Base-by-base conservation (phyloP, 2,888 invertebrate genomes). In the Lycia hirtaria region DNA sequence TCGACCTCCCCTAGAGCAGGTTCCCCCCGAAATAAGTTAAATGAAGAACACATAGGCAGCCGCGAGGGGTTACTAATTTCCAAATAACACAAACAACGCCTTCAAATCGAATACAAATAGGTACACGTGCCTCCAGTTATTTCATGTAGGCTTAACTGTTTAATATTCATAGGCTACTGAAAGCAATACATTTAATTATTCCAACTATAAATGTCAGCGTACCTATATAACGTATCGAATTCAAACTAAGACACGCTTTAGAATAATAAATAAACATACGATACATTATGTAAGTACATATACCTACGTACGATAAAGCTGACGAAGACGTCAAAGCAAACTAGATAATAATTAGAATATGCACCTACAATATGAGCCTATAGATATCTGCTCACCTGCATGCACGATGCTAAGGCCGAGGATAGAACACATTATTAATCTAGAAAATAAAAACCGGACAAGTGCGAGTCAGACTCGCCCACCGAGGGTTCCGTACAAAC, bases 151-250 rank as follows among this genome's bases (percentile, higher is more conserved):
- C 4, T 41, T 17, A 5, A 17, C 2, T 17, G 17, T 26, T 41
- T n/a, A 41, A 41, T 41, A 41, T 41, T 41, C 26, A 41, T 41
- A 26, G 41, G 26, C 15, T n/a, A 17, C 17, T 17, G 15, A 17
- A 41, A 41, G 15, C 41, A 41, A 26, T 41, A 22, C 2, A 41
- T 15, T 17, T 15, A 15, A 41, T 26, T 41, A 41, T 26, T n/a
- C n/a, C n/a, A n/a, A 7, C 35, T 10, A 19, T 4, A 38, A n/a
- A n/a, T n/a, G 19, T 38, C 37, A 20, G 5, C 37, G 5, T 35
- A 19, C 19, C n/a, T n/a, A n/a, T n/a, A n/a, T n/a, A n/a, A 19
- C 3, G 19, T 35, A 17, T 35, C 10, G 35, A 35, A 35, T 35
- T 35, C 19, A 35, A 19, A 17, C 10, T 4, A 10, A 12, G 10